Evolutionary conservation across 2,113 vertebrate genomes (phyloP), one percentile per base, ranked within the genome.

Genomic region (Egretta garzetta): DNA sequence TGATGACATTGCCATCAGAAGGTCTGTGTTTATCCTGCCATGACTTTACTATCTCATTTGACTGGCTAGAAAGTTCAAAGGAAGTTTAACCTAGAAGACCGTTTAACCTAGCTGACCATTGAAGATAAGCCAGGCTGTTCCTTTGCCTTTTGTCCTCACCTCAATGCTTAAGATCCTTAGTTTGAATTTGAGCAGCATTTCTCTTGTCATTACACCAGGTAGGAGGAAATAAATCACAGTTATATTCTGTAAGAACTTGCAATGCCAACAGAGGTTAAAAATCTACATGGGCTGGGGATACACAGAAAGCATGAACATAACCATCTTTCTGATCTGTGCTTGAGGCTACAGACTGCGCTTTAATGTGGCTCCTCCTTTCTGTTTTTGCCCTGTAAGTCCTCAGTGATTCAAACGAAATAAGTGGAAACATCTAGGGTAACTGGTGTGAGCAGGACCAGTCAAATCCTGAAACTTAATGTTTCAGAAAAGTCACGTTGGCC

Each of bases 231-330:
- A 43, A 91, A 89, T 53, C 66, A 22, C 33, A n/a, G 21, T 27
- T 75, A 5, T 4, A 6, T 21, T 58, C 27, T 68, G 8, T 1
- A 6, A 47, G 55, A 37, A 6, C 33, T 47, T 30, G 70, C 17
- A 41, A 10, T 41, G 28, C 30, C 68, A 81, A 17, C 1, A 67
- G 47, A 80, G 49, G 2, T 73, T 81, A 27, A 67, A 76, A 79
- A 32, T 26, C 73, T 64, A 16, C 3, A 0, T 17, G 19, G 30
- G 13, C 9, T 49, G 27, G 8, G 10, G 17, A 3, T 50, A 3
- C 26, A 17, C 23, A 89, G 63, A 62, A 59, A 49, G 18, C 37
- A 23, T 23, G 33, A 56, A 4, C 27, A 4, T 8, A 37, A 23
- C 75, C 66, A 15, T n/a, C 49, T 52, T 80, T n/a, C 62, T 60